Evolutionary conservation across 1,140 invertebrate genomes (phyloP), one percentile per base, ranked within the genome.

Genomic region (Bathynomus jamesi): DNA sequence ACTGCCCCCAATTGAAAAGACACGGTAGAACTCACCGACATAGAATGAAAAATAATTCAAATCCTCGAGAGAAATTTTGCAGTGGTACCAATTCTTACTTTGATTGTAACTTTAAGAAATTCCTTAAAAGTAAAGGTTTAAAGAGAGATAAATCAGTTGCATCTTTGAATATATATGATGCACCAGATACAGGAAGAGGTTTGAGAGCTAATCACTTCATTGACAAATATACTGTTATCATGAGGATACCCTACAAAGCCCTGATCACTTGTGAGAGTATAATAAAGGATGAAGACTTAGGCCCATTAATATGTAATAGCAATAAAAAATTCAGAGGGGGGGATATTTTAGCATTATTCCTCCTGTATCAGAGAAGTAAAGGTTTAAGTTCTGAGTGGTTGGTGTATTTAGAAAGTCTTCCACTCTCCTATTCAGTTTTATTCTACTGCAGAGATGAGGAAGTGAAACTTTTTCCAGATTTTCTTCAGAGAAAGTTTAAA

Each of bases 321-420:
- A n/a, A 24, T 31, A 11, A 61, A 11, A 65, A 67, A 31, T 67
- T 78, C 3, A 78, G 65, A 28, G 69, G 85, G 25, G 86, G 87
- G 68, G 83, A 84, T 32, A 72, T 87, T 2, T 76, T 91, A 28
- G 81, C 87, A n/a, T 78, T 86, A n/a, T 90, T 89, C 80, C 76
- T 91, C 17, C 77, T 87, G 67, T 83, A 83, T 67, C 82, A 84
- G 75, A 78, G 53, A 40, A 61, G 72, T 28, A 78, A 78, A 32
- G 76, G 75, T 7, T 25, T 46, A n/a, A 28, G 74, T 4, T 84
- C 83, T 4, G 28, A 62, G 17, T 84, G 83, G 83, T 74, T 73
- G 61, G 78, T 80, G 17, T 91, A 90, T 77, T 79, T 91, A 46
- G 80, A 84, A 27, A 84, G 84, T 27, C 78, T 91, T 32, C 89